These are phyloP conservation scores for Mus caroli DNA, from an alignment of 2,797 vertebrate species.

Conservation along the genomic window DNA sequence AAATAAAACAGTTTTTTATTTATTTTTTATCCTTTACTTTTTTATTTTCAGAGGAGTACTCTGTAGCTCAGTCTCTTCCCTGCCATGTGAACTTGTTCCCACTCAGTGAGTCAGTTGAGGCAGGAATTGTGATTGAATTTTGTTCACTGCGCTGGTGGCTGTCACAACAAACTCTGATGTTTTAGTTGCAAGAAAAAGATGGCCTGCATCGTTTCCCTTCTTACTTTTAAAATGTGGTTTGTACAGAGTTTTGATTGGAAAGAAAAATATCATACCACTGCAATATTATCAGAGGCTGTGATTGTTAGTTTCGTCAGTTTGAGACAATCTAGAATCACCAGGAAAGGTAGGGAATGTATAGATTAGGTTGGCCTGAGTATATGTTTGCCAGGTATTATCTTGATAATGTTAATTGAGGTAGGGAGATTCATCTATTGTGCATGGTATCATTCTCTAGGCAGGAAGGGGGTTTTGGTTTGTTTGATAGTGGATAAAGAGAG, in stretches of 20 bases:
- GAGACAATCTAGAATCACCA: no score
- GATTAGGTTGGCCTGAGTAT: background rate
- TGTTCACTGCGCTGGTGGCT: conserved; percentile 39
- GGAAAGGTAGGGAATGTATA: background rate
- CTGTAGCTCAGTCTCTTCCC: background rate
- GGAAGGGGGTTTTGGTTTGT: background rate
- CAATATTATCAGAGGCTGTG: conserved; percentile 34
- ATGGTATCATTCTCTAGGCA: background rate
- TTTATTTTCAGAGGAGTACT: background rate
- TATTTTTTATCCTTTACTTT: background rate
- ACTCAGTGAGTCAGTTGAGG: background rate
- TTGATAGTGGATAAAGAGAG: background rate
- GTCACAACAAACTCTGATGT: conserved; percentile 38
- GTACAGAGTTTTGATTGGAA: conserved; percentile 63
- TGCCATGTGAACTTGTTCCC: background rate
- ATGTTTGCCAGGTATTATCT: background rate
- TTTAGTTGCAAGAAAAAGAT: conserved; percentile 65
- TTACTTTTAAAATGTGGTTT: conserved; percentile 50
- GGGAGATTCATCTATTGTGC: background rate
- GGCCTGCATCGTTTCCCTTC: conserved; percentile 41
- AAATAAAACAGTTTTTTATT: background rate
- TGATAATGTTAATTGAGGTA: background rate
- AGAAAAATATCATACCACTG: conserved; percentile 20
- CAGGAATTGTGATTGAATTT: conserved; percentile 63
- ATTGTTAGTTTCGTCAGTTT: background rate